Percentiles rank a stretch among this genome's conserved stretches.
phyloP scores from a whole-genome alignment of 2,888 invertebrate species.

The Pilophorus perplexus region DNA sequence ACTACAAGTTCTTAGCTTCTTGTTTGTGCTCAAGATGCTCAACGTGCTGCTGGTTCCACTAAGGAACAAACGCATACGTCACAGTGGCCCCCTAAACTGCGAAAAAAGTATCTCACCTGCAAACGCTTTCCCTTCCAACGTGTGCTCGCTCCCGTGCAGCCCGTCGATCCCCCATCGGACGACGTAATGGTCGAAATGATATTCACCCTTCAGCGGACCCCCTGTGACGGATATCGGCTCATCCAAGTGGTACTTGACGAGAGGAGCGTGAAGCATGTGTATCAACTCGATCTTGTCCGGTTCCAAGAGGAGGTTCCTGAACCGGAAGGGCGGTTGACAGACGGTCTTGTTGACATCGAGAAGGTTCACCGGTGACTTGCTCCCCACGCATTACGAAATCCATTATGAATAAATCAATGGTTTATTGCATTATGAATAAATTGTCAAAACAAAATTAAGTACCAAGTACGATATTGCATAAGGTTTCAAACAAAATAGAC shows the following conservation, averaged over 20 bases:
- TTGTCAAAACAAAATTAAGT: too few relatives aligned
- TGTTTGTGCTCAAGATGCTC: too few relatives aligned
- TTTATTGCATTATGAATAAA: too few relatives aligned
- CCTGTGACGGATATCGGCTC: background rate
- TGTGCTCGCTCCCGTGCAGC: background rate
- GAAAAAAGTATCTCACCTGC: too few relatives aligned
- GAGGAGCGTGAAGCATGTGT: conserved; percentile 5
- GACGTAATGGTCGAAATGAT: background rate
- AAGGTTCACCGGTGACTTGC: background rate
- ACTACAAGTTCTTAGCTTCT: too few relatives aligned
- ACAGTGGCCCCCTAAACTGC: too few relatives aligned
- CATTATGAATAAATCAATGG: too few relatives aligned
- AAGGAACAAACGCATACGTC: too few relatives aligned
- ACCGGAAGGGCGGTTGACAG: background rate
- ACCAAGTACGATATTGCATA: too few relatives aligned
- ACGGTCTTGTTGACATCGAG: background rate
- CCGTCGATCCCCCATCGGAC: background rate
- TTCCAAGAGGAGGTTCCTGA: background rate
- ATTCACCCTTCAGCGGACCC: background rate
- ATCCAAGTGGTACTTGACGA: conserved; percentile 1
- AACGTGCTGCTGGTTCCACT: too few relatives aligned
- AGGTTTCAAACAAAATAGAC: too few relatives aligned
- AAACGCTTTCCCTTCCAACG: background rate
- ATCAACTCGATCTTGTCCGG: background rate
- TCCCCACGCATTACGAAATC: too few relatives aligned